These are phyloP conservation scores for Zelostemma sp. DNA, from an alignment of 1,140 invertebrate species.

Conservation along the genomic window DNA sequence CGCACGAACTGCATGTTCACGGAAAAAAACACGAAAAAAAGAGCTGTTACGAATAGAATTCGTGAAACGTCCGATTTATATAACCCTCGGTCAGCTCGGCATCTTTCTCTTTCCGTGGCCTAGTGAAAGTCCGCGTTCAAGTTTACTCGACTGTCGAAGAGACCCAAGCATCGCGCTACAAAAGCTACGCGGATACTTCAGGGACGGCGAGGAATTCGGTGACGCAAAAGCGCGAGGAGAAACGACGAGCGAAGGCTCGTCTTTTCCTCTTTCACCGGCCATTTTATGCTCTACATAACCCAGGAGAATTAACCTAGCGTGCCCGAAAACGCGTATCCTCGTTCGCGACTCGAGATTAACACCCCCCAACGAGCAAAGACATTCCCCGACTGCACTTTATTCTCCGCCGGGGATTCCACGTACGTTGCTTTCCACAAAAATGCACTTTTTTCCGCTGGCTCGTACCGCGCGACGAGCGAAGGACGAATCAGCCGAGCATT, in stretches of 20 bases:
- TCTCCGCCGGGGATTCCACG: too few species aligned
- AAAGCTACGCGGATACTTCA: background rate
- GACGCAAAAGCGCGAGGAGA: constrained; percentile 2
- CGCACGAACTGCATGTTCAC: background rate
- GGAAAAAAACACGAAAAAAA: background rate
- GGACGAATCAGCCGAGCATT: constrained; percentile 28
- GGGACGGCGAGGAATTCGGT: background rate
- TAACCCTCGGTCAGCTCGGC: constrained; percentile 50
- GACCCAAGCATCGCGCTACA: background rate
- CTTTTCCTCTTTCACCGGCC: constrained; percentile 39
- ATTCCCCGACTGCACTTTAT: too few species aligned
- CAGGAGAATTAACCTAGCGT: constrained; percentile 61
- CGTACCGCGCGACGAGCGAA: constrained; percentile 3
- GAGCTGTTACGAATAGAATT: constrained; percentile 24
- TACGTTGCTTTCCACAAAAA: background rate
- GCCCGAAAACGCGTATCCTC: constrained; percentile 54
- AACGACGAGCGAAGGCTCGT: constrained; percentile 13
- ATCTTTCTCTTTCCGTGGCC: constrained; percentile 56
- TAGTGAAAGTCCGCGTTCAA: constrained; percentile 57
- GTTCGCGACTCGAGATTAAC: background rate
- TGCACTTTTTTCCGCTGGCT: background rate
- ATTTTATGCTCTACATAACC: constrained; percentile 68
- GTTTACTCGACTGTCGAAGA: constrained; percentile 38
- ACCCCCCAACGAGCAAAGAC: constrained; percentile 2
- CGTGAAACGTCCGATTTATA: constrained; percentile 58